Evolutionary conservation across 2,113 vertebrate species (phyloP).

Genomic region (Lamprologus ornatipinnis): DNA sequence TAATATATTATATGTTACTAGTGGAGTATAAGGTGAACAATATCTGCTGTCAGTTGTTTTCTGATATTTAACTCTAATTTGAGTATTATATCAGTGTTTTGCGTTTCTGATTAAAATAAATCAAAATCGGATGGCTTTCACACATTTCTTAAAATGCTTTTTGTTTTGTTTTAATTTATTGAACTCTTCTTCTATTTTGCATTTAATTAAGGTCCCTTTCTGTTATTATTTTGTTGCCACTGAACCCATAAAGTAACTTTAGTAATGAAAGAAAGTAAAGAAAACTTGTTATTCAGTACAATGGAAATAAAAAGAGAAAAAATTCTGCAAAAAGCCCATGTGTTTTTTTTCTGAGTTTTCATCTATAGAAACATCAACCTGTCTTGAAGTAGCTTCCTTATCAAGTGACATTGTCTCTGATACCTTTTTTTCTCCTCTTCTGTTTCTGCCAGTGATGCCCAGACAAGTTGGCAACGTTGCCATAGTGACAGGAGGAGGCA

Average conservation of each 20-base stretch:
- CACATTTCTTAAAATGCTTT: background rate
- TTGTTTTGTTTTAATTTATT: background rate
- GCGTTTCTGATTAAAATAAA: background rate
- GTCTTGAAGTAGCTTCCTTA: background rate
- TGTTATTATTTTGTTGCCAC: background rate
- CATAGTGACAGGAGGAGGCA: constrained; percentile 83
- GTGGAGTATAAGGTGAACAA: background rate
- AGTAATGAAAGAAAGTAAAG: background rate
- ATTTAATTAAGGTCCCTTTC: background rate
- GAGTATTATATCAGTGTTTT: background rate
- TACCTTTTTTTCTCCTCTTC: constrained; percentile 47
- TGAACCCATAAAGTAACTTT: background rate
- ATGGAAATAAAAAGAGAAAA: background rate
- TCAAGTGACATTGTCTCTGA: constrained; percentile 35
- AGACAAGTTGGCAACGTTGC: constrained; percentile 81
- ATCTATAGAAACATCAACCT: background rate
- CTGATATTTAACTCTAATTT: background rate
- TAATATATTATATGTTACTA: background rate
- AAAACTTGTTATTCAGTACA: background rate
- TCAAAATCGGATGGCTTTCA: background rate
- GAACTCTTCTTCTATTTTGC: background rate
- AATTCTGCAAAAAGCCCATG: background rate
- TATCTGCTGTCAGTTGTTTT: background rate
- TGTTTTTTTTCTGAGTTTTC: background rate
- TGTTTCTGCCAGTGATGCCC: constrained; percentile 70